These are phyloP conservation scores for Lycodopsis pacificus DNA, from an alignment of 2,797 vertebrate genomes.

Conservation along the genomic window DNA sequence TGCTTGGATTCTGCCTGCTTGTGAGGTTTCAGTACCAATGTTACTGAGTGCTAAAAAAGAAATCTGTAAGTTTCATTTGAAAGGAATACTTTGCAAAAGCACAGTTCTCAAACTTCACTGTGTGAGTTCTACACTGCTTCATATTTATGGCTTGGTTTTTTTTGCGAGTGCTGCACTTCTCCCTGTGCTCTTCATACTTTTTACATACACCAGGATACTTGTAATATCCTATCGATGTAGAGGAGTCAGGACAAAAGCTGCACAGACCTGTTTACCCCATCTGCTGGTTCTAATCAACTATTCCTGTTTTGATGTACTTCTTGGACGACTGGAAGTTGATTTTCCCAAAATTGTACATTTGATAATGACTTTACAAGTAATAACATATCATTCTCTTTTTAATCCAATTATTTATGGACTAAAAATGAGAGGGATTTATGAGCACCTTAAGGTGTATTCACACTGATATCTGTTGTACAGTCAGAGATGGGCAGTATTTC, in stretches of 20 bases:
- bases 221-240: neutral
- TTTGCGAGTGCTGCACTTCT: rapidly evolving
- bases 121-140: too few relatives aligned
- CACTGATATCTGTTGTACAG: too few relatives aligned
- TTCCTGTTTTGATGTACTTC: slow-evolving; percentile 3
- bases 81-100: too few relatives aligned
- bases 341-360: neutral
- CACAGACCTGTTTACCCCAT: slow-evolving; percentile 18
- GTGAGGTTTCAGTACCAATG: too few relatives aligned
- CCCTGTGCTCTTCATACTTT: slow-evolving; percentile 1
- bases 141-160: neutral
- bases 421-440: slow-evolving; percentile 7
- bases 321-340: neutral
- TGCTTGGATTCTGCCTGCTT: too few relatives aligned
- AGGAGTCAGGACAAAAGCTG: neutral
- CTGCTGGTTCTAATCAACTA: slow-evolving; percentile 13
- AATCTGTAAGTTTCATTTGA: too few relatives aligned
- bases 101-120: too few relatives aligned
- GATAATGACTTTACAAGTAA: neutral
- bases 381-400: neutral
- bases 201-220: slow-evolving; percentile 1
- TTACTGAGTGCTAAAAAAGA: too few relatives aligned
- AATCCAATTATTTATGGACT: slow-evolving; percentile 12
- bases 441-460: too few relatives aligned
- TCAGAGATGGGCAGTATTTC: too few relatives aligned